Conservation (phyloP, 2,888 invertebrate genomes). For the Philhelius pedissequus region DNA sequence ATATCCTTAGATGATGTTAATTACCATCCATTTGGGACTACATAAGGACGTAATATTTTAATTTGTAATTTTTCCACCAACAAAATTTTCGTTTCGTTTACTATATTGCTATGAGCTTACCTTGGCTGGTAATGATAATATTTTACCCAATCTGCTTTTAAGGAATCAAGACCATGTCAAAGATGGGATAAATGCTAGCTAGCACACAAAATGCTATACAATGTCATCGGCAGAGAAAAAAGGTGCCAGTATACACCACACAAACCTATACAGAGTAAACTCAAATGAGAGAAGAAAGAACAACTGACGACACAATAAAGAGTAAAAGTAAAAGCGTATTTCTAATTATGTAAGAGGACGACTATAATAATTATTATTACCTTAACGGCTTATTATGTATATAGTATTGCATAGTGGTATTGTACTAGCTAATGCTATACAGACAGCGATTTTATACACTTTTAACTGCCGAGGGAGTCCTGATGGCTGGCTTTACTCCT, state of each 20-base stretch:
- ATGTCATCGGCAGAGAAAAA: constrained; percentile 2
- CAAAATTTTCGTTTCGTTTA: background rate
- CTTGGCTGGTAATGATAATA: constrained; percentile 19
- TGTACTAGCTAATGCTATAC: background rate
- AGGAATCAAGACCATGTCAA: constrained; percentile 27
- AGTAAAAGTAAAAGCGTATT: constrained; percentile 57
- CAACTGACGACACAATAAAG: background rate
- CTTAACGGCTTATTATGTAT: constrained; percentile 57
- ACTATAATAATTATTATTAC: constrained; percentile 57
- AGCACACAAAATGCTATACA: background rate
- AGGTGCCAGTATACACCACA: background rate
- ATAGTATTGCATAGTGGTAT: constrained; percentile 33
- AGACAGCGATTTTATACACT: background rate
- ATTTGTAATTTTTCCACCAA: constrained; percentile 39
- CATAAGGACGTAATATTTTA: constrained; percentile 63
- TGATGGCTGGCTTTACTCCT: background rate
- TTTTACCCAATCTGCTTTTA: constrained; percentile 62
- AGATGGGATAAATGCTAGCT: background rate
- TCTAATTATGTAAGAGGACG: constrained; percentile 58
- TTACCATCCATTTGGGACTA: constrained; percentile 62
- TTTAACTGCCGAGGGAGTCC: background rate
- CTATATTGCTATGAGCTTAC: background rate
- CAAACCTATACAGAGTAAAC: background rate
- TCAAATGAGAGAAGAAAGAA: background rate
- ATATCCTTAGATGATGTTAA: constrained; percentile 61